Base-by-base conservation (phyloP, 30 jellyfish, hydroid and myxozoan species). In the Sanderia malayensis region DNA sequence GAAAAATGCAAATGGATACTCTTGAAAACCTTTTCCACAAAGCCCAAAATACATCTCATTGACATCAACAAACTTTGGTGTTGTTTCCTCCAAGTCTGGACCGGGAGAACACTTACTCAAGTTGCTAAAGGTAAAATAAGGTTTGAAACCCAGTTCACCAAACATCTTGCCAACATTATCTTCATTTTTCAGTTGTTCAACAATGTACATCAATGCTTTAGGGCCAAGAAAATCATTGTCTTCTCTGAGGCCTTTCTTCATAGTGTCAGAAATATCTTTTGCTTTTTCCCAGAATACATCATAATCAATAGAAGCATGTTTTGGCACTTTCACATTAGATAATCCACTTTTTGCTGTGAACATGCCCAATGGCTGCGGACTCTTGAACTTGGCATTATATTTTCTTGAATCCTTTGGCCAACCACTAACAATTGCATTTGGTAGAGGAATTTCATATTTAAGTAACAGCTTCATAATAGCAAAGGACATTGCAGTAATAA, bases 61-160 rank as follows among this genome's bases (percentile, higher is more conserved):
- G 24, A 80, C 88, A 62, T 76, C 88, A 1, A 76, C 80, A 17
- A 37, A 17, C 17, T 62, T 76, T 28, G 79, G 80, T 28, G 57
- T n/a, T 15, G 53, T 76, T 25, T 49, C 17, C 15, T 61, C 80
- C 53, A 76, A 31, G 3, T 62, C 80, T 7, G 88, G 73, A 9
- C 88, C 88, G 44, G 73, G 80, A n/a, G 80, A 45, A 55, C 88
- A 76, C 45, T 76, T 76, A 3, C 80, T 73, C 29, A 76, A 61
- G 44, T 76, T 76, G 80, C 88, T 76, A 23, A 76, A 10, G 1
- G 58, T 75, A 49, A 61, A 76, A 46, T 76, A 66, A 11, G 21
- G 20, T 2, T 22, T 29, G 0, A 74, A 17, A 28, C 77, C 77
- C 33, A 59, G 15, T 28, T 58, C 77, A 31, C 41, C 2, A 20